phyloP scores from a whole-genome alignment of 53 echinoderm and acorn worm genomes.

The Stichopus horrens region DNA sequence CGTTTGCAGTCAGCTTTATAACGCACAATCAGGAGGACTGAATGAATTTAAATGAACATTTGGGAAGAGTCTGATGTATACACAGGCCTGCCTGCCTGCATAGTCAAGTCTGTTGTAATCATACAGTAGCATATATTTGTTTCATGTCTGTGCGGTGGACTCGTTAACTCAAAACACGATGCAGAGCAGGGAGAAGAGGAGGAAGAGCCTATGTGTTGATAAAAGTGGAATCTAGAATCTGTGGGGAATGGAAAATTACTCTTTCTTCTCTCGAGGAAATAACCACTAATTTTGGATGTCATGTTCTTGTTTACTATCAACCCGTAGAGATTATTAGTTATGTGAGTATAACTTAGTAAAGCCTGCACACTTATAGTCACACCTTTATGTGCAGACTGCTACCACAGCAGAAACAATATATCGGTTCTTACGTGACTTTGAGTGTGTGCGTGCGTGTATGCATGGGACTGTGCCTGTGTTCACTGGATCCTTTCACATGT shows the following conservation, averaged over 20 bases:
- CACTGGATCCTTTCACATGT: too few species aligned
- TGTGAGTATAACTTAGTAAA: conserved; percentile 39
- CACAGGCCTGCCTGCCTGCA: background rate
- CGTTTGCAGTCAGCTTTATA: background rate
- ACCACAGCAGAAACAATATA: too few species aligned
- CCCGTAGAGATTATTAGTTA: conserved; percentile 16
- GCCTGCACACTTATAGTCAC: background rate
- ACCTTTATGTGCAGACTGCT: background rate
- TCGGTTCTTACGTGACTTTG: too few species aligned
- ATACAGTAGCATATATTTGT: background rate
- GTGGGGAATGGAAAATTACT: background rate
- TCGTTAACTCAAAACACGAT: background rate
- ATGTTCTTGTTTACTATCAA: background rate
- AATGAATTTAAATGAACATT: conserved; percentile 18
- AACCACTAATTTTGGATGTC: background rate
- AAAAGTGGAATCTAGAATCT: background rate
- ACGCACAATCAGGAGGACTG: background rate
- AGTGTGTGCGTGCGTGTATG: too few species aligned
- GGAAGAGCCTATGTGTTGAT: background rate
- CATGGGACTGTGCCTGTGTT: too few species aligned
- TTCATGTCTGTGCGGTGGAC: background rate
- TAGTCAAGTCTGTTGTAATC: background rate
- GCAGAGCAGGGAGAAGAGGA: background rate
- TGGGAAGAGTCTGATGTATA: conserved; percentile 8
- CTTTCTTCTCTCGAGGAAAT: background rate